A percentile compares a stretch with the other conserved stretches of the same genome.
Conservation (phyloP, 2,113 vertebrate species). For the Pelusios castaneus region DNA sequence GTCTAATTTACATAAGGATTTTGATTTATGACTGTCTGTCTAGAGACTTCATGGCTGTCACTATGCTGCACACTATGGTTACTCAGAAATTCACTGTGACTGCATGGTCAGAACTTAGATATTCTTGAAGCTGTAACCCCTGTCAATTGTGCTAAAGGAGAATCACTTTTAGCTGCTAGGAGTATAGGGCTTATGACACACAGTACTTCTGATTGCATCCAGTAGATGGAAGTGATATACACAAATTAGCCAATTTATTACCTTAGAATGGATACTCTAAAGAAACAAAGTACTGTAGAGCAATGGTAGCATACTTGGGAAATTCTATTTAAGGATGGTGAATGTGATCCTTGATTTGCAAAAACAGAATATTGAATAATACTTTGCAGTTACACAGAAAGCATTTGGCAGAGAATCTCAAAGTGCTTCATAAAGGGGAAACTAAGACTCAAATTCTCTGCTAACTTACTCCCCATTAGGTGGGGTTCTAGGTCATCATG, state of each 20-base stretch:
- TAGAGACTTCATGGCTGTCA: not conserved
- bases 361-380: not conserved
- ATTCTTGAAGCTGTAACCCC: not conserved
- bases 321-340: not conserved
- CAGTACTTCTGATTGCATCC: not conserved
- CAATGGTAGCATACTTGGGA: not conserved
- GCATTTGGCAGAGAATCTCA: not conserved
- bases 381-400: conserved; percentile 2
- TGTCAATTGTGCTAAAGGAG: not conserved
- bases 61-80: not conserved
- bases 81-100: conserved; percentile 22
- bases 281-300: not conserved
- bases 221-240: not conserved
- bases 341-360: not conserved
- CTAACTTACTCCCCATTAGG: not conserved
- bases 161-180: not conserved
- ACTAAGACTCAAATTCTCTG: not conserved
- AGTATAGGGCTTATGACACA: rapidly evolving
- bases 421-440: not conserved
- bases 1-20: conserved; percentile 65
- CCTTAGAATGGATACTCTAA: not conserved
- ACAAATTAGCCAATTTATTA: not conserved
- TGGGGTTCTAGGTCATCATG: rapidly evolving
- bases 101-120: not conserved
- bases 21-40: conserved; percentile 35